phyloP scores from a whole-genome alignment of 2,888 invertebrate genomes.

The Phengaris alcon region DNA sequence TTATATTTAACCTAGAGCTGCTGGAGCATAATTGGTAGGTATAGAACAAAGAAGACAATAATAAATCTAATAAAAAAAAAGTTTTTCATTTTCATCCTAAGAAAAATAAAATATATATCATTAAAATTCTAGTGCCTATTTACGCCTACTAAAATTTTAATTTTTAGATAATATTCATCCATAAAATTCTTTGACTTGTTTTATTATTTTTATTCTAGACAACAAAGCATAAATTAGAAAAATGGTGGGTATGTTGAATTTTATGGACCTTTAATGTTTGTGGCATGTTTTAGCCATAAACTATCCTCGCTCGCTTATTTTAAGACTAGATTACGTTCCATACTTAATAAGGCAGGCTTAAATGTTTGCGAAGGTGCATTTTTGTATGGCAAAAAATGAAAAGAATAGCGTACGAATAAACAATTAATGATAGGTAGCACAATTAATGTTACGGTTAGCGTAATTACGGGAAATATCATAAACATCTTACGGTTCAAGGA shows the following conservation, averaged over 20 bases:
- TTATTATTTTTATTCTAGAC: neutral
- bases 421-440: slow-evolving; percentile 51
- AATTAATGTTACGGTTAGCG: slow-evolving; percentile 63
- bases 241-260: neutral
- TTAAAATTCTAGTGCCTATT: too few species aligned
- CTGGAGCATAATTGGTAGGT: too few species aligned
- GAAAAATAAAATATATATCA: too few species aligned
- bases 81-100: too few species aligned
- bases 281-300: neutral
- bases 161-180: too few species aligned
- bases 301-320: neutral
- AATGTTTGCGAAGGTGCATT: neutral
- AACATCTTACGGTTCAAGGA: slow-evolving; percentile 57
- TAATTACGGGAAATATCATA: slow-evolving; percentile 73
- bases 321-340: slow-evolving; percentile 14
- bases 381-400: slow-evolving; percentile 22
- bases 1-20: too few species aligned
- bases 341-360: slow-evolving; percentile 16
- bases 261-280: neutral
- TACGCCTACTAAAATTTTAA: too few species aligned
- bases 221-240: slow-evolving; percentile 12
- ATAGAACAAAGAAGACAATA: too few species aligned
- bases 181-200: too few species aligned
- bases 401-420: slow-evolving; percentile 32
- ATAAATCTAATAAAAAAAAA: too few species aligned